Conservation (phyloP, 2,888 invertebrate genomes). For the Augochlorella aurata region DNA sequence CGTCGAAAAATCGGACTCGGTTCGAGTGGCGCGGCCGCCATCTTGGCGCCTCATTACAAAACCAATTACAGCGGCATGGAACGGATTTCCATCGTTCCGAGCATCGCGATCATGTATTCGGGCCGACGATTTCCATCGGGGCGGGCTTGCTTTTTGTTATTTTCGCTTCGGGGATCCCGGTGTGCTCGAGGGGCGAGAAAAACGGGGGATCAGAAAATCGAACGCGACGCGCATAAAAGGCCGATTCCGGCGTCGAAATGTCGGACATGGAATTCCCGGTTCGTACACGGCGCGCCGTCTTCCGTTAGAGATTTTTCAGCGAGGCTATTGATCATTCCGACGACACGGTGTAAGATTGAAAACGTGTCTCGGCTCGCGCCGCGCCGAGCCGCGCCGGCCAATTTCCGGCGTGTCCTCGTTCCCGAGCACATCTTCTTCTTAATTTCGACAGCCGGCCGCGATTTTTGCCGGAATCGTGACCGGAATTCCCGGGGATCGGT, state of each 20-base stretch:
- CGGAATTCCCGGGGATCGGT: background rate
- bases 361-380: conserved; percentile 31
- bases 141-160: background rate
- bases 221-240: conserved; percentile 57
- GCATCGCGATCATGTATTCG: conserved; percentile 10
- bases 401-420: conserved; percentile 33
- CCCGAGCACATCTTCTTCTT: conserved; percentile 15
- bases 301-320: conserved; percentile 33
- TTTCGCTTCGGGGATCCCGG: conserved; percentile 10
- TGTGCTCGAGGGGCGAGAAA: conserved; percentile 4
- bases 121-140: background rate
- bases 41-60: conserved; percentile 1
- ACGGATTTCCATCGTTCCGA: conserved; percentile 2
- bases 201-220: conserved; percentile 55
- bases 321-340: conserved; percentile 48
- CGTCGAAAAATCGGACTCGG: background rate
- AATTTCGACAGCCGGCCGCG: conserved; percentile 20
- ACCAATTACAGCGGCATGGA: background rate
- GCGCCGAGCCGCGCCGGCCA: background rate
- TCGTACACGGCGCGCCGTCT: background rate
- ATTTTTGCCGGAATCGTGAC: conserved; percentile 15
- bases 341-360: conserved; percentile 48
- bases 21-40: background rate
- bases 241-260: conserved; percentile 54
- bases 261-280: conserved; percentile 31